Base-by-base conservation (phyloP, 2,113 vertebrate genomes). In the Myiozetetes cayanensis region DNA sequence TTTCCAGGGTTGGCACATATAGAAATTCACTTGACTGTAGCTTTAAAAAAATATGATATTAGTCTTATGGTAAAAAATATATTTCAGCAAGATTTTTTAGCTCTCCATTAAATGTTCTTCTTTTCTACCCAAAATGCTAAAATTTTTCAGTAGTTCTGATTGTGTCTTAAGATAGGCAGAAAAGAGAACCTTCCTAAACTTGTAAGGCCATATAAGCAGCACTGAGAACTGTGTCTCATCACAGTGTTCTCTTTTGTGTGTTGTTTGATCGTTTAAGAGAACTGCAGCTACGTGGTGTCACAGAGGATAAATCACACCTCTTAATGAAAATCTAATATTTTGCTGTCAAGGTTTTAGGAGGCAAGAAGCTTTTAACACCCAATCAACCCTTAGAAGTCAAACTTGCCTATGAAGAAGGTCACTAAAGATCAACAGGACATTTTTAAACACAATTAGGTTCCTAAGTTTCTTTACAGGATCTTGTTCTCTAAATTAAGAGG, bases 281-380 rank as follows among this genome's bases (percentile, higher is more conserved):
- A 53, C 24, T 23, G 37, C 13, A 87, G 61, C 22, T 62, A 16
- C 3, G 24, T 11, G 19, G 4, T 55, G 35, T 27, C 33, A 58
- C 19, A 49, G 28, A 80, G 11, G 30, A 52, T 70, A 87, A 65
- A 56, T 49, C 61, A 31, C 8, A 63, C 4, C 2, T 46, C 20
- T 85, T 37, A 90, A 68, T 62, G 39, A 72, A 89, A 94, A 70
- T 21, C 28, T 59, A 76, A 8, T 62, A n/a, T 71, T 92, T 62
- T 85, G 2, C 20, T 75, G 12, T n/a, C 5, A 70, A 37, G 8
- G 5, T 31, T 92, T 88, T 50, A 72, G 22, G 15, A 33, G 2
- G 4, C 27, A 79, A 93, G 9, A 25, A 61, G 19, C 7, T 89
- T 87, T 84, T 66, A 84, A 77, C 14, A 62, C 16, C 16, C 12